phyloP scores from a whole-genome alignment of 2,888 invertebrate genomes.

The Troides helena region DNA sequence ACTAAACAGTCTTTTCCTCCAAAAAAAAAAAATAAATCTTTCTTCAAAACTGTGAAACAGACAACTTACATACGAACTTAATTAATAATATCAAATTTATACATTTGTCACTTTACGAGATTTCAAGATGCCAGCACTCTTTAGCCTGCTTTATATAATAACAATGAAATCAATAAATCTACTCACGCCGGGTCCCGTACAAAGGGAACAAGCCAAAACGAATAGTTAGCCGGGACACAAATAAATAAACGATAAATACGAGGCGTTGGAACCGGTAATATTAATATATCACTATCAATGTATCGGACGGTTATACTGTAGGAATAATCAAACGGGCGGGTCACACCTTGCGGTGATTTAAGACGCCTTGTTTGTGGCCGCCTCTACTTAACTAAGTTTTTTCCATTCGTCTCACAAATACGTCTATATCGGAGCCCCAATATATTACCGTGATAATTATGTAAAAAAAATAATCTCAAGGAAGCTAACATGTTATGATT shows the following conservation, averaged over 20 bases:
- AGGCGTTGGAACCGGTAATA: constrained; percentile 32
- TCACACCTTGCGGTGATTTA: constrained; percentile 38
- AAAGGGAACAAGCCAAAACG: constrained; percentile 29
- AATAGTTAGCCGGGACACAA: constrained; percentile 31
- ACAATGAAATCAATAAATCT: constrained; percentile 29
- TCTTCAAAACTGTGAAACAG: neutral
- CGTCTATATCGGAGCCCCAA: neutral
- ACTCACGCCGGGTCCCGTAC: constrained; percentile 2
- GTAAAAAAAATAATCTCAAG: neutral
- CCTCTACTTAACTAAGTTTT: constrained; percentile 20
- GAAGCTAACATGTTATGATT: no score
- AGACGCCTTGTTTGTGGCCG: constrained; percentile 29
- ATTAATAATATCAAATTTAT: neutral
- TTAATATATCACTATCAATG: constrained; percentile 42
- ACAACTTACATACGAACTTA: neutral
- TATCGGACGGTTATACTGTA: constrained; percentile 34
- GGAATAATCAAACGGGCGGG: constrained; percentile 33
- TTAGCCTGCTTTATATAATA: constrained; percentile 17
- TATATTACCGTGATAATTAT: neutral
- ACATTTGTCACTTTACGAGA: neutral
- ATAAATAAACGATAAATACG: constrained; percentile 36
- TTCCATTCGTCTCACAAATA: neutral
- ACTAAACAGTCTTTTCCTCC: no score
- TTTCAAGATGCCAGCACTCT: neutral
- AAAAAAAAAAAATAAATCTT: neutral